Percentiles rank a stretch among this genome's conserved stretches.
Conservation (phyloP, 2,113 vertebrate genomes). For the Amblyopsis rosae region DNA sequence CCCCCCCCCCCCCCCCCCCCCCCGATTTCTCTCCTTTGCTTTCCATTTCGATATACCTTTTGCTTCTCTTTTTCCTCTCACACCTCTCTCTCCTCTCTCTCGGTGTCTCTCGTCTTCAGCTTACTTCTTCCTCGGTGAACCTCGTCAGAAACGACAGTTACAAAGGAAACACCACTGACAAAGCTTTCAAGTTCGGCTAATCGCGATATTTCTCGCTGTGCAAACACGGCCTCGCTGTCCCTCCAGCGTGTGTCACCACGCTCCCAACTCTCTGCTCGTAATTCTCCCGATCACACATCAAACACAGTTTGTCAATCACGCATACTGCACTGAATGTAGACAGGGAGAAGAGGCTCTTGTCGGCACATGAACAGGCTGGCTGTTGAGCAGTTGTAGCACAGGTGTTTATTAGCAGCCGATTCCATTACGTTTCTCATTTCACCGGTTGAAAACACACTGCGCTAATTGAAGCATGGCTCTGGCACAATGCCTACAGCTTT, state of each 20-base stretch:
- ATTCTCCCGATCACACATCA: background rate
- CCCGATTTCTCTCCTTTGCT: background rate
- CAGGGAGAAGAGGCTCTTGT: background rate
- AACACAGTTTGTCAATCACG: constrained; percentile 17
- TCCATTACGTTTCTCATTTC: too few relatives aligned
- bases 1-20: background rate
- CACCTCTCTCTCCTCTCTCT: background rate
- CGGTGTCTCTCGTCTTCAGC: background rate
- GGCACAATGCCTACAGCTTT: too few relatives aligned
- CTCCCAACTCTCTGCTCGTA: background rate
- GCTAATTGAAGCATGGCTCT: too few relatives aligned
- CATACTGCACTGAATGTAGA: constrained; percentile 32
- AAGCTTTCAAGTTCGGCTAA: constrained; percentile 2
- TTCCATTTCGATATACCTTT: background rate
- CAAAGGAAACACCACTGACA: background rate
- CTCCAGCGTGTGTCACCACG: background rate
- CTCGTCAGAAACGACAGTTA: constrained; percentile 1
- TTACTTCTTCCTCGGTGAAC: background rate
- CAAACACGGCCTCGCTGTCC: background rate
- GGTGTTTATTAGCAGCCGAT: background rate
- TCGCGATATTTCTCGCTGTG: background rate
- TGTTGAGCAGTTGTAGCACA: constrained; percentile 1
- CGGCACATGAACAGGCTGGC: constrained; percentile 44
- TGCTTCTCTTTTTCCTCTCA: background rate
- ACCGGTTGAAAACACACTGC: too few relatives aligned